Evolutionary conservation across 1,140 invertebrate species (phyloP).

Genomic region (Drosophila chauvacae): DNA sequence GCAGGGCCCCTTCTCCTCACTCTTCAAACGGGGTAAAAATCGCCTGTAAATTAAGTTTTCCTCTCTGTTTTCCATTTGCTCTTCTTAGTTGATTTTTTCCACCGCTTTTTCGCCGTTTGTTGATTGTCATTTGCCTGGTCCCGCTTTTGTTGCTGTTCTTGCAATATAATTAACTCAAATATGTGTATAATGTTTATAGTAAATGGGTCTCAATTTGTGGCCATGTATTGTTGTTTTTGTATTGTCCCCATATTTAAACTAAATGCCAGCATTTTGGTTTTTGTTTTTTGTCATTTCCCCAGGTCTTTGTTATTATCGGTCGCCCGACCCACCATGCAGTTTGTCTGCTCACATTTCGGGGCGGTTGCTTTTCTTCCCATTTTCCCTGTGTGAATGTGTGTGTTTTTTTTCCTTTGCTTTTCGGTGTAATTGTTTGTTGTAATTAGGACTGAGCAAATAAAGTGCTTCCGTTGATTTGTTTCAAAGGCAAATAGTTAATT

Average conservation of each 20-base stretch:
- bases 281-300: slow-evolving; percentile 48
- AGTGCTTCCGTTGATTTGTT: slow-evolving; percentile 82
- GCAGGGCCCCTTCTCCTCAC: slow-evolving; percentile 3
- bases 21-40: slow-evolving; percentile 43
- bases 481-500: slow-evolving; percentile 82
- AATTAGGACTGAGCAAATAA: slow-evolving; percentile 81
- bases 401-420: slow-evolving; percentile 16
- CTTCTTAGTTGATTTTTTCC: slow-evolving; percentile 35
- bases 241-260: slow-evolving; percentile 68
- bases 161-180: slow-evolving; percentile 79
- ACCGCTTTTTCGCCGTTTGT: slow-evolving; percentile 11
- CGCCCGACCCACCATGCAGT: slow-evolving; percentile 11
- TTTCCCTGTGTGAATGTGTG: slow-evolving; percentile 11
- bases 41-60: slow-evolving; percentile 62
- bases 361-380: slow-evolving; percentile 46
- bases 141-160: slow-evolving; percentile 39
- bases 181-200: slow-evolving; percentile 78
- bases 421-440: slow-evolving; percentile 76
- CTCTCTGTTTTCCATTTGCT: slow-evolving; percentile 6
- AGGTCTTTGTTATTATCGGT: slow-evolving; percentile 49
- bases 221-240: slow-evolving; percentile 24
- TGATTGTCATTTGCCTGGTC: slow-evolving; percentile 48
- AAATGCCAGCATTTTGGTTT: slow-evolving; percentile 59
- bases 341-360: slow-evolving; percentile 33
- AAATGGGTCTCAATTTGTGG: slow-evolving; percentile 59